These are phyloP conservation scores for Tarsius wallacei DNA, from an alignment of 2,797 vertebrate genomes.

Conservation along the genomic window DNA sequence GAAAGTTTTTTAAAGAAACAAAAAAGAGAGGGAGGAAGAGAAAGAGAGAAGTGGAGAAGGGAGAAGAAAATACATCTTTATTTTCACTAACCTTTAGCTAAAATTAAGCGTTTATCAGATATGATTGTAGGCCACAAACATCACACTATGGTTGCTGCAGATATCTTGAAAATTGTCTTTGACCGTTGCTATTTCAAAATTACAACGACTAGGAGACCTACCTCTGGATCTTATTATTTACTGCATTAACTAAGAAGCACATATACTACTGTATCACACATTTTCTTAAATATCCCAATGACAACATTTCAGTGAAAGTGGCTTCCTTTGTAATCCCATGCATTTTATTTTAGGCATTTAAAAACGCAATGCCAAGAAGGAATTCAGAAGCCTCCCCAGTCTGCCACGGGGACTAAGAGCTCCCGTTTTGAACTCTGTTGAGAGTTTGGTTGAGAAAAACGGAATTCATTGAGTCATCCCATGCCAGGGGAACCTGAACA, in stretches of 20 bases:
- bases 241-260: neutral
- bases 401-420: neutral
- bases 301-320: neutral
- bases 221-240: neutral
- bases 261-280: neutral
- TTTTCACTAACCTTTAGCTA: conserved; percentile 35
- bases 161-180: neutral
- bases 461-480: neutral
- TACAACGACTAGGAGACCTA: neutral
- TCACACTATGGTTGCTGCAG: neutral
- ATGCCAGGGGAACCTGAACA: neutral
- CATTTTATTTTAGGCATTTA: neutral
- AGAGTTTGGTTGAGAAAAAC: neutral
- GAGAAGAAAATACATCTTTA: neutral
- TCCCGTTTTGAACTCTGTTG: neutral
- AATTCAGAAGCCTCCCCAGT: neutral
- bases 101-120: conserved; percentile 4
- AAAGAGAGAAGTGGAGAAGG: too few relatives aligned
- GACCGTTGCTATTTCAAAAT: neutral
- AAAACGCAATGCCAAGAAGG: neutral
- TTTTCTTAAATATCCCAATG: conserved; percentile 5
- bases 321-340: neutral
- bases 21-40: too few relatives aligned
- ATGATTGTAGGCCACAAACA: neutral
- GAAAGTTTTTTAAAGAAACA: neutral